Evolutionary conservation across 2,797 vertebrate genomes (phyloP), one percentile per base, ranked within the genome.

Genomic region (Myotis myotis): DNA sequence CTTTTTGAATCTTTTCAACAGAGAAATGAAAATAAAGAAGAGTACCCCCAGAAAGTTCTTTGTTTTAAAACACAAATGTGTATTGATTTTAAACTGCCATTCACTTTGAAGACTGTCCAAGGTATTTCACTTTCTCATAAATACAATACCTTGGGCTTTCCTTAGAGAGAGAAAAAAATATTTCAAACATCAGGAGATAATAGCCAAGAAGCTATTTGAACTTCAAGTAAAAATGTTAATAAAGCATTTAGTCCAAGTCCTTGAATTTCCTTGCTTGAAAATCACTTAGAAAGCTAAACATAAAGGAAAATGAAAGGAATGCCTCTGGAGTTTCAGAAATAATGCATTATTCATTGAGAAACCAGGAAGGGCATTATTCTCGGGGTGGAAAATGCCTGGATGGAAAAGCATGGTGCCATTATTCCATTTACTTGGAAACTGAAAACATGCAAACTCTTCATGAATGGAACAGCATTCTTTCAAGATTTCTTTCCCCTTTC

Each of bases 331-430:
- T 98, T 94, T 97, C 97, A 96, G 97, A 97, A 97, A 97, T 97
- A 97, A 97, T 98, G 93, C 89, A 98, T 96, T 97, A 97, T 97
- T 97, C 97, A 98, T 89, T 96, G 96, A 97, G 95, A 97, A 98
- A 92, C 91, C 87, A 94, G 72, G 92, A 94, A 98, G 97, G 85
- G 96, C 98, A 94, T 97, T 97, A 94, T 98, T 98, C 97, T 97
- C 96, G 97, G 97, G 97, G 83, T 98, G 96, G 98, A 98, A 97
- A 98, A 97, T 96, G 95, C 96, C 89, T 97, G 87, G 89, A 96
- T 97, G 98, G 96, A 97, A 98, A 98, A 97, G 92, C 97, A 97
- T 95, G 95, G 97, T 66, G 87, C 89, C 88, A 96, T 98, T 98
- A 98, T 98, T 97, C 96, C 97, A 97, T 94, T 95, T 96, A 88